phyloP scores from a whole-genome alignment of 2,797 vertebrate species.

The Tangara arthus region DNA sequence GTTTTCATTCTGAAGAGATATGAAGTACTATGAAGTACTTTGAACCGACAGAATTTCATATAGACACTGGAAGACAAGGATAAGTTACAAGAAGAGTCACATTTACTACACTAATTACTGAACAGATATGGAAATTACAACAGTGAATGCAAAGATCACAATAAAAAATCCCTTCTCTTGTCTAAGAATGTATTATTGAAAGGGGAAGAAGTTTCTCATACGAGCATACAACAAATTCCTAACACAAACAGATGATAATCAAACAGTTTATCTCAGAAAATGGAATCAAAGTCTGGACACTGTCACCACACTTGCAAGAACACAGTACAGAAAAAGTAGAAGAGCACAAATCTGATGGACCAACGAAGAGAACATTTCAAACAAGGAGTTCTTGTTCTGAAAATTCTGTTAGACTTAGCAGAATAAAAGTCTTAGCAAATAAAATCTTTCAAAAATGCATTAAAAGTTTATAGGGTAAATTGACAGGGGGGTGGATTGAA shows the following conservation, averaged over 20 bases:
- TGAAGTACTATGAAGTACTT: not conserved
- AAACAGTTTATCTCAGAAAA: not conserved
- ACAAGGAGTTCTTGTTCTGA: not conserved
- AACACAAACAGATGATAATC: not conserved
- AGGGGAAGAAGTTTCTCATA: not conserved
- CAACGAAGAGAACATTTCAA: not conserved
- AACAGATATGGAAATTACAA: not conserved
- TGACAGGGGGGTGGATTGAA: not conserved
- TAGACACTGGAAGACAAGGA: not conserved
- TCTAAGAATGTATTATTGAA: not conserved
- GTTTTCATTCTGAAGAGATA: not conserved
- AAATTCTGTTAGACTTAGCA: not conserved
- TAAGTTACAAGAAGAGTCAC: not conserved
- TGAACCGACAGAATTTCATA: not conserved
- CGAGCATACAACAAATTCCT: not conserved
- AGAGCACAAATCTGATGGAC: not conserved
- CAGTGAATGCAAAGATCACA: not conserved
- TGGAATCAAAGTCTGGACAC: not conserved
- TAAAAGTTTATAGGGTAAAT: not conserved
- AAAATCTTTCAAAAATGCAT: not conserved
- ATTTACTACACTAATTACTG: not conserved
- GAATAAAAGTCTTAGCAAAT: not conserved
- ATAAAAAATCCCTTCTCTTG: not conserved
- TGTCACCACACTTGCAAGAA: not conserved
- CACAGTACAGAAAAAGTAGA: not conserved